phyloP scores from a whole-genome alignment of 2,797 vertebrate species.

The Chelonia mydas region DNA sequence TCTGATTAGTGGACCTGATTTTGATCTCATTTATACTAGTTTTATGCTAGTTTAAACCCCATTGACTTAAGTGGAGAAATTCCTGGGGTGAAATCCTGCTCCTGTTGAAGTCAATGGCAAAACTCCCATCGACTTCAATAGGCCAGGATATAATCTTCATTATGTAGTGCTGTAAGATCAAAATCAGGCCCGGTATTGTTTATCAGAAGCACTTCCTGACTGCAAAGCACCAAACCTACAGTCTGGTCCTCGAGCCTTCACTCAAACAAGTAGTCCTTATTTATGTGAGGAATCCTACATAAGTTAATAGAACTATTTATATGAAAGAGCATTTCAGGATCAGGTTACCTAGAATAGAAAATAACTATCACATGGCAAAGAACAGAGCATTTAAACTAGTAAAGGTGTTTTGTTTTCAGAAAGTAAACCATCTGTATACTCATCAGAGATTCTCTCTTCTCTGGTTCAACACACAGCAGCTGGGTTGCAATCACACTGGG shows the following conservation, averaged over 20 bases:
- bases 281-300: neutral
- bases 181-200: neutral
- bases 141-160: neutral
- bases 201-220: neutral
- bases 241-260: neutral
- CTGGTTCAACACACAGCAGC: neutral
- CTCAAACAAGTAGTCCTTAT: neutral
- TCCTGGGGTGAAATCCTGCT: neutral
- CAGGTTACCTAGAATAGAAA: neutral
- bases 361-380: neutral
- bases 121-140: neutral
- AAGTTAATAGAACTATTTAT: neutral
- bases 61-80: neutral
- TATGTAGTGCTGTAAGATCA: neutral
- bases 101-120: neutral
- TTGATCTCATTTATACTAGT: neutral
- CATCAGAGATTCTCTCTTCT: neutral
- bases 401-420: no score
- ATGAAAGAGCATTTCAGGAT: fast-evolving
- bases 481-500: fast-evolving
- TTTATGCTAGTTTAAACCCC: neutral
- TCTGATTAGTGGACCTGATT: neutral
- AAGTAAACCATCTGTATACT: neutral
- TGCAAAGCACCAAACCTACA: neutral
- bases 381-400: neutral